Evolutionary conservation across 2,113 vertebrate genomes (phyloP), one percentile per base, ranked within the genome.

Genomic region (Thymallus thymallus): DNA sequence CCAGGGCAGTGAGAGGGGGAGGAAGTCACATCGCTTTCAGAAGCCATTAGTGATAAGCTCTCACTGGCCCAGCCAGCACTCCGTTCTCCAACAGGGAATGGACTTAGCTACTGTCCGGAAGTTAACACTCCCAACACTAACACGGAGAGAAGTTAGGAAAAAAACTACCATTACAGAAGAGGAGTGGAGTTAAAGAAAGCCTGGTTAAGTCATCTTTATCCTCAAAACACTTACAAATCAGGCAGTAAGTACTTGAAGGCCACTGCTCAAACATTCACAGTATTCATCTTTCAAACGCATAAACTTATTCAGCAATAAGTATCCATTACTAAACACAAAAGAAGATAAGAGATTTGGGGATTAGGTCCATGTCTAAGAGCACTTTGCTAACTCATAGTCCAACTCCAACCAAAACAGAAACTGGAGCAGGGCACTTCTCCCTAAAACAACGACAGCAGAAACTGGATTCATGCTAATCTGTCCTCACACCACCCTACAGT

Each of bases 1-100:
- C 71, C 16, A 9, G 56, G 77, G 70, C 23, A 74, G 63, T 18
- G 71, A 63, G 73, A 66, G 68, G 78, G 66, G n/a, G 55, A 32
- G 71, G 67, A 68, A 51, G 72, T 75, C 61, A 45, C 73, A 41
- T 83, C 77, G 35, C 9, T 41, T 41, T 87, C 73, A 77, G 56
- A 60, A 73, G 55, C 77, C 56, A 82, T 89, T 82, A 86, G 65
- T 20, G 2, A 75, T 80, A 73, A 60, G 74, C 69, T 80, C 70
- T 77, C 45, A 32, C 45, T 24, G 46, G 71, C 73, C 70, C 18
- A 2, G 35, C 35, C 35, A 41, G 35, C 35, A 62, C 73, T 71
- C 48, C 69, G 66, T 35, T 56, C 69, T 16, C 35, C 2, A 72
- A 63, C 60, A 48, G 4, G 13, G 13, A 51, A 18, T 16, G 48